phyloP scores from a whole-genome alignment of 2,888 invertebrate species.

The Drosophila anceps region DNA sequence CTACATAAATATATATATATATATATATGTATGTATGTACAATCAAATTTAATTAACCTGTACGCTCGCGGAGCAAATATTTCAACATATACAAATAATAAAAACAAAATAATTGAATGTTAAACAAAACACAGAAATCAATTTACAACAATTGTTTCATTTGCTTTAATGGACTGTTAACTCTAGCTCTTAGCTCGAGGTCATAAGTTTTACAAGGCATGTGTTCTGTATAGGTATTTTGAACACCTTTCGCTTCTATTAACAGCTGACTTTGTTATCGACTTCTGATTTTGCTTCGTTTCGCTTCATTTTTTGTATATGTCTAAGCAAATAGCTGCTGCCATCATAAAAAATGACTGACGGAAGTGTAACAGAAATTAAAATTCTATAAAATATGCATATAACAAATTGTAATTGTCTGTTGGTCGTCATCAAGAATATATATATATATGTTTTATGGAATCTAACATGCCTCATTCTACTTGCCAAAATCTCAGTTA shows the following conservation, averaged over 20 bases:
- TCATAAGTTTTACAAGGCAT: not conserved
- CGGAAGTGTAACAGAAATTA: too few relatives aligned
- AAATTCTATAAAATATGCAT: too few relatives aligned
- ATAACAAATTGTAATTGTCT: too few relatives aligned
- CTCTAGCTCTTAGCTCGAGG: not conserved
- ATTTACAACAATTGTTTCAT: not conserved
- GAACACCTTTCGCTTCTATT: not conserved
- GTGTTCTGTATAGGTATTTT: not conserved
- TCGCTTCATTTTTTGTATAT: not conserved
- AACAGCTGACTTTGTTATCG: not conserved
- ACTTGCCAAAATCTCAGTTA: too few relatives aligned
- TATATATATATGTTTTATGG: too few relatives aligned
- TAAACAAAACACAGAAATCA: constrained; percentile 1
- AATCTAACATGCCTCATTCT: too few relatives aligned
- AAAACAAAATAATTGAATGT: constrained; percentile 29
- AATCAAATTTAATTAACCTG: constrained; percentile 34
- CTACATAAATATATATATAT: not conserved
- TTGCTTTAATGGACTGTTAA: not conserved
- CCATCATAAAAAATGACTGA: too few relatives aligned
- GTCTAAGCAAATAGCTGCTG: too few relatives aligned
- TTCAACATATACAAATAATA: constrained; percentile 48
- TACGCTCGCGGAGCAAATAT: constrained; percentile 35
- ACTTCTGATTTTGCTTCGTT: not conserved
- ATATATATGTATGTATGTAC: constrained; percentile 17
- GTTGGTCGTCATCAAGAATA: too few relatives aligned